Base-by-base conservation (phyloP, 1,140 invertebrate species). In the Ylistrum balloti region DNA sequence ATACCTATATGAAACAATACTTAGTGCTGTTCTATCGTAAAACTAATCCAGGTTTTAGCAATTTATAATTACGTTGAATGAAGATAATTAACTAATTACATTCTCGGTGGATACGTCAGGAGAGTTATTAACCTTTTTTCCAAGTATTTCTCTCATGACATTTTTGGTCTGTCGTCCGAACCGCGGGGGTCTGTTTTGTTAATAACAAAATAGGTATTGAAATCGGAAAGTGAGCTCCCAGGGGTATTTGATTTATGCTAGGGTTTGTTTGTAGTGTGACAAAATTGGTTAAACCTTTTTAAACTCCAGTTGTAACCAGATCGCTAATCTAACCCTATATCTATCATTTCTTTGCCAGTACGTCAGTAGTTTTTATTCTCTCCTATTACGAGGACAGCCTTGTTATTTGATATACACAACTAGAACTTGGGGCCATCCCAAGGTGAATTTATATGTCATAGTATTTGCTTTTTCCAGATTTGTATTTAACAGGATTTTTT, bases 191-290 rank as follows among this genome's bases (percentile, higher is more conserved):
- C 56, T 74, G 56, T 17, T 74, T 74, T 74, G 56, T 74, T 74
- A 74, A 74, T 74, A 28, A 74, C n/a, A 74, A 74, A 28, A 74
- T 5, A 28, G 9, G 0, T 74, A 74, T n/a, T 74, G 56, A 74
- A 74, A 74, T 74, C 17, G n/a, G 56, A 74, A 74, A 74, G 28
- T 74, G n/a, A 74, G 56, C 56, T 74, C 56, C 56, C 20, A 74
- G 56, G 56, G 56, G 56, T 74, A 74, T 74, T 74, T 74, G 56
- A 74, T 74, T 74, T 74, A 74, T 74, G 56, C 56, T 11, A n/a
- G 5, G 11, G 56, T 74, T 74, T 74, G 28, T 74, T 48, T 74
- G 56, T 74, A 74, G 56, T 74, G 56, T 28, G 56, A 74, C 56
- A 74, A 74, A 74, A 74, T 74, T 74, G 56, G 56, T 74, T 28